A percentile compares a stretch with the other conserved stretches of the same genome.
phyloP scores from a whole-genome alignment of 2,797 vertebrate genomes.

The Ceryle rudis region DNA sequence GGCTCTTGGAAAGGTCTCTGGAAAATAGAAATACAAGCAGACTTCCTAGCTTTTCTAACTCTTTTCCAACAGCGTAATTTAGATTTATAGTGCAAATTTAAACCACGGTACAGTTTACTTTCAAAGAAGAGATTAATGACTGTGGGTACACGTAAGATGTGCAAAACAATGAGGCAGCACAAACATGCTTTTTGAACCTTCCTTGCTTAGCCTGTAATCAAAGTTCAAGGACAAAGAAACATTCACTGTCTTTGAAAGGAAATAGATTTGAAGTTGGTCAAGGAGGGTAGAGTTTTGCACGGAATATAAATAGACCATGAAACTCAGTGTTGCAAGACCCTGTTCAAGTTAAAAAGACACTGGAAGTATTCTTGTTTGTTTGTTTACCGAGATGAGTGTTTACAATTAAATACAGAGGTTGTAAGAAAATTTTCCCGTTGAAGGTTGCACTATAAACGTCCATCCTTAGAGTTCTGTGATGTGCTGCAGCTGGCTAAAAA shows the following conservation, averaged over 20 bases:
- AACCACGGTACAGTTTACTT: neutral
- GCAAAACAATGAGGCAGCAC: neutral
- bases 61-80: neutral
- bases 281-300: neutral
- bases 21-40: neutral
- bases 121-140: neutral
- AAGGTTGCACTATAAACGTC: neutral
- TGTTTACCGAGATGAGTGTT: neutral
- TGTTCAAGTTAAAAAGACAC: neutral
- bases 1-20: neutral
- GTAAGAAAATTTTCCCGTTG: neutral
- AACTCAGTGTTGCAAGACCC: neutral
- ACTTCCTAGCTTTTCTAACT: neutral
- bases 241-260: neutral
- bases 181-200: neutral
- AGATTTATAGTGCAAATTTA: neutral
- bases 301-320: neutral
- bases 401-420: neutral
- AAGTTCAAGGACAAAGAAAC: neutral
- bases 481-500: neutral
- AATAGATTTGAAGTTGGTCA: neutral
- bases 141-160: fast-evolving
- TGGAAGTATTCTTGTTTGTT: neutral
- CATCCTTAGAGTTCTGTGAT: neutral
- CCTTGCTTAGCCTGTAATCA: neutral